phyloP scores from a whole-genome alignment of 2,113 vertebrate species.

The Panthera leo region DNA sequence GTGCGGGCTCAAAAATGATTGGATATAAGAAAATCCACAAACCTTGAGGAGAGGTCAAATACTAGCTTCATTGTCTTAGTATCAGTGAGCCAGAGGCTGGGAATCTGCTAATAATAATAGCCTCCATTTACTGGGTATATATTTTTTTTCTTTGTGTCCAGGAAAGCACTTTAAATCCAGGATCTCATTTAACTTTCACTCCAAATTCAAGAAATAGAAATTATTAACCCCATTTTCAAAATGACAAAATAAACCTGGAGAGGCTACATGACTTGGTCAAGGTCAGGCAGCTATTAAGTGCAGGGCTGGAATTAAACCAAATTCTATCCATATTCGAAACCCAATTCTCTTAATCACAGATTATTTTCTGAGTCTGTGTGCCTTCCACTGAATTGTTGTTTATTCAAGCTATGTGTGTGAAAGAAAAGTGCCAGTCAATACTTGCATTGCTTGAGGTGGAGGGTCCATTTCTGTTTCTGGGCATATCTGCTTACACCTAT shows the following conservation, averaged over 20 bases:
- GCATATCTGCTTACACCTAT: not conserved
- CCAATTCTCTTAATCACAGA: not conserved
- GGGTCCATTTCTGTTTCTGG: not conserved
- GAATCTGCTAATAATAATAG: not conserved
- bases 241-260: not conserved
- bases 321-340: not conserved
- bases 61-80: not conserved
- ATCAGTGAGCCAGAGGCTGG: not conserved
- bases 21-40: not conserved
- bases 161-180: constrained; percentile 32
- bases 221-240: constrained; percentile 5
- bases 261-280: not conserved
- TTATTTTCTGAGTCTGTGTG: not conserved
- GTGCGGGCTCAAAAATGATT: not conserved
- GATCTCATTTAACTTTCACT: constrained; percentile 31
- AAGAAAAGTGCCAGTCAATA: not conserved
- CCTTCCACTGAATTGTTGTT: not conserved
- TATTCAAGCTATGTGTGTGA: not conserved
- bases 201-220: constrained; percentile 14
- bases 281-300: not conserved
- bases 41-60: not conserved
- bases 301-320: not conserved
- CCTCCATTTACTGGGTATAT: not conserved
- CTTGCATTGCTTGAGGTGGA: not conserved
- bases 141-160: not conserved